Evolutionary conservation across 2,113 vertebrate genomes (phyloP).

Genomic region (Cottus gobio): DNA sequence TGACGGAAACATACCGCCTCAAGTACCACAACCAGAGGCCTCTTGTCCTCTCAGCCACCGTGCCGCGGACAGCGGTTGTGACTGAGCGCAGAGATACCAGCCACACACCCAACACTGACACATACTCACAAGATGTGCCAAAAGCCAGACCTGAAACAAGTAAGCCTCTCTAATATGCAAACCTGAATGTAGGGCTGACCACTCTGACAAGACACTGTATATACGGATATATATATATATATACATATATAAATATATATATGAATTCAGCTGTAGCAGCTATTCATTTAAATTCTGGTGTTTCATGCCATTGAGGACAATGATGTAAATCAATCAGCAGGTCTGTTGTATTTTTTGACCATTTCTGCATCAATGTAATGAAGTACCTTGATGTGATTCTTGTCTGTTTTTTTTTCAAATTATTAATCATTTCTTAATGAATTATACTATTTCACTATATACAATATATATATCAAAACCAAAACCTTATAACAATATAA

Average conservation of each 20-base stretch:
- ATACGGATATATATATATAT: background rate
- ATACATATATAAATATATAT: background rate
- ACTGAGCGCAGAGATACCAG: slow-evolving; percentile 72
- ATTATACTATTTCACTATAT: background rate
- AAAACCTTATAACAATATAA: too few relatives aligned
- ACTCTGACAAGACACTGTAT: background rate
- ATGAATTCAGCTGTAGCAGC: background rate
- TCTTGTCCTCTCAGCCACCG: slow-evolving; percentile 86
- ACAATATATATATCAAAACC: background rate
- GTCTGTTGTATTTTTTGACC: background rate
- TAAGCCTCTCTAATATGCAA: slow-evolving; percentile 60
- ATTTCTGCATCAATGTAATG: background rate
- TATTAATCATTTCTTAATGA: background rate
- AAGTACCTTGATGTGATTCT: background rate
- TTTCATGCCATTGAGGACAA: background rate
- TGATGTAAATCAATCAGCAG: slow-evolving; percentile 5
- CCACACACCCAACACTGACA: slow-evolving; percentile 72
- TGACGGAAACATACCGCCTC: slow-evolving; percentile 97
- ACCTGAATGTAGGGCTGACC: background rate
- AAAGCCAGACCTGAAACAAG: slow-evolving; percentile 84
- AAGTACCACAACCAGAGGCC: slow-evolving; percentile 97
- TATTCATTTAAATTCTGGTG: background rate
- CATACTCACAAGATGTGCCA: slow-evolving; percentile 80
- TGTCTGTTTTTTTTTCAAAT: background rate
- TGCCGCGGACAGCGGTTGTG: slow-evolving; percentile 72